phyloP scores from a whole-genome alignment of 53 echinoderm and acorn worm species.

The Arbacia lixula region DNA sequence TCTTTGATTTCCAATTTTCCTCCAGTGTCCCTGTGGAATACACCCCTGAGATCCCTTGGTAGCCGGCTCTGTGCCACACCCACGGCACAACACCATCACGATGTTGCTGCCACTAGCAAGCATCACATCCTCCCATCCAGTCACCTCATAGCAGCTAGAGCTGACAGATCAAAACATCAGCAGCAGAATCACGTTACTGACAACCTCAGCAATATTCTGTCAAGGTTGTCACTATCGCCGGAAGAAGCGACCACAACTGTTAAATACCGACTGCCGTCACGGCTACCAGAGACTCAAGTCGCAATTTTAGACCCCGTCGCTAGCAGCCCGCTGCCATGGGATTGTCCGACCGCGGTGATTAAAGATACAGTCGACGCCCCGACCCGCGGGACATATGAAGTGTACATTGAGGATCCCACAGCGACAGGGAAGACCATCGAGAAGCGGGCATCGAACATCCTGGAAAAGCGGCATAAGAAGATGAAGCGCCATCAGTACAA shows the following conservation, averaged over 20 bases:
- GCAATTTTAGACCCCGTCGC: conserved; percentile 68
- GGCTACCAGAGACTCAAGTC: background rate
- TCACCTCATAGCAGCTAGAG: too few species aligned
- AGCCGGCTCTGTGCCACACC: too few species aligned
- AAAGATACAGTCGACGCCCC: conserved; percentile 9
- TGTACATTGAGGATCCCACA: conserved; percentile 17
- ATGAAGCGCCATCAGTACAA: conserved; percentile 85
- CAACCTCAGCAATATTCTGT: conserved; percentile 7
- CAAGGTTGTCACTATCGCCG: conserved; percentile 52
- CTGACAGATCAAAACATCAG: too few species aligned
- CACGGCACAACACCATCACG: too few species aligned
- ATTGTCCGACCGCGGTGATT: conserved; percentile 43
- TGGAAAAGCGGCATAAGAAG: conserved; percentile 71
- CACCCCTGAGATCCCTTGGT: too few species aligned
- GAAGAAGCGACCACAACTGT: conserved; percentile 41
- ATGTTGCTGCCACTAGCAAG: too few species aligned
- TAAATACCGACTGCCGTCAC: conserved; percentile 32
- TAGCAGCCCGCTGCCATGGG: conserved; percentile 16
- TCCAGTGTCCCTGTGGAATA: too few species aligned
- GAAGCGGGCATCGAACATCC: conserved; percentile 65
- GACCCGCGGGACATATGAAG: background rate
- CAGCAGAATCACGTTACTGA: background rate
- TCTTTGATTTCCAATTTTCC: too few species aligned
- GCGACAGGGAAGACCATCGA: background rate
- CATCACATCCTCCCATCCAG: too few species aligned